A percentile compares a stretch with the other conserved stretches of the same genome.
Evolutionary conservation across 2,113 vertebrate species (phyloP).

Genomic region (Pterocles burchelli): DNA sequence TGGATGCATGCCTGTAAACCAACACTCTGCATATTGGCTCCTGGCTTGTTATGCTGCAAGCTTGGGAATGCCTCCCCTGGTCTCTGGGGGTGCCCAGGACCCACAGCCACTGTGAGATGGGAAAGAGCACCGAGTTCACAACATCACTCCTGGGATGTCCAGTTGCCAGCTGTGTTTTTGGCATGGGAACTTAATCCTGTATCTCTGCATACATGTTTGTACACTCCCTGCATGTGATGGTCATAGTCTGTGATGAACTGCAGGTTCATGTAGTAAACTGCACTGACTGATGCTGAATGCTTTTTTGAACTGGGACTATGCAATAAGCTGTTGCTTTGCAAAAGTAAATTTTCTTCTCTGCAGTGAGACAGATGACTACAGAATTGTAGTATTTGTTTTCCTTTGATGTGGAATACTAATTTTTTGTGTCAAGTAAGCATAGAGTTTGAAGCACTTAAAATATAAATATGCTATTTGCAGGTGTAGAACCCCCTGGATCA

Average conservation of each 20-base stretch:
- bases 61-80: neutral
- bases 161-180: neutral
- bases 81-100: fast-evolving
- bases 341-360: neutral
- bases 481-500: neutral
- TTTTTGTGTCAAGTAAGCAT: neutral
- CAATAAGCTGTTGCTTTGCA: neutral
- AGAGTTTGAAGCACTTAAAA: neutral
- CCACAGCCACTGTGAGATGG: fast-evolving
- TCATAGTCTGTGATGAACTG: neutral
- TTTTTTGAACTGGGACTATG: neutral
- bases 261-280: neutral
- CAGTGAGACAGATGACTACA: neutral
- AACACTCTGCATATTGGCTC: fast-evolving
- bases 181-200: neutral
- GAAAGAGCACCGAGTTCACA: neutral
- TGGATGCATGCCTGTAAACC: fast-evolving
- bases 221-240: neutral
- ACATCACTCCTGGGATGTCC: neutral
- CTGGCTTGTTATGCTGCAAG: neutral
- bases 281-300: neutral
- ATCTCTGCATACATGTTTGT: neutral
- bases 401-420: neutral
- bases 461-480: neutral
- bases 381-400: neutral